A percentile compares a stretch with the other conserved stretches of the same genome.
Evolutionary conservation across 2,797 vertebrate species (phyloP).

Genomic region (Hydrolagus colliei): DNA sequence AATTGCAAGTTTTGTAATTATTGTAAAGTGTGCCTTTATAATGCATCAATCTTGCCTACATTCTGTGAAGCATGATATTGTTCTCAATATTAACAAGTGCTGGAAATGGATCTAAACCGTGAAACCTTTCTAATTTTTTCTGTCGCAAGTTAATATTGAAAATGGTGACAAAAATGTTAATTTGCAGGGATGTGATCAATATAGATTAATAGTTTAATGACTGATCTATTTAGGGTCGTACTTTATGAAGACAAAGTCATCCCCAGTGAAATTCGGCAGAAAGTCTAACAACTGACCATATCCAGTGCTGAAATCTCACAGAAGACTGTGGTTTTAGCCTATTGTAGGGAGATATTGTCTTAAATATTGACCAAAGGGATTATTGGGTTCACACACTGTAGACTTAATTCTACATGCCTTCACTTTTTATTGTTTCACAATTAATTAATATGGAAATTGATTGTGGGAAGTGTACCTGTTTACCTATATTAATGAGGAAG

Average conservation of each 20-base stretch:
- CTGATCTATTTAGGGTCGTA: not conserved
- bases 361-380: not conserved
- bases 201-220: not conserved
- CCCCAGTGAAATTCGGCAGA: not conserved
- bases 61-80: not conserved
- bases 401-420: not conserved
- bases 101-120: not conserved
- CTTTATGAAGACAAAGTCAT: not conserved
- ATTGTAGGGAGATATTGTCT: not conserved
- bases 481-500: not conserved
- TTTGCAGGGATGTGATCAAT: not conserved
- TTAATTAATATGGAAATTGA: not conserved
- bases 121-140: not conserved
- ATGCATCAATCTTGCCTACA: not conserved
- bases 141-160: too few species aligned
- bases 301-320: not conserved
- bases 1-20: not conserved
- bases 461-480: not conserved
- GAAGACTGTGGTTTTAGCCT: not conserved
- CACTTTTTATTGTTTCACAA: not conserved
- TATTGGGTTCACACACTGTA: not conserved
- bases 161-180: not conserved
- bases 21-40: not conserved
- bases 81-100: not conserved
- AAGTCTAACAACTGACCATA: not conserved